Evolutionary conservation across 2,113 vertebrate species (phyloP).

Genomic region (Channa maculata): DNA sequence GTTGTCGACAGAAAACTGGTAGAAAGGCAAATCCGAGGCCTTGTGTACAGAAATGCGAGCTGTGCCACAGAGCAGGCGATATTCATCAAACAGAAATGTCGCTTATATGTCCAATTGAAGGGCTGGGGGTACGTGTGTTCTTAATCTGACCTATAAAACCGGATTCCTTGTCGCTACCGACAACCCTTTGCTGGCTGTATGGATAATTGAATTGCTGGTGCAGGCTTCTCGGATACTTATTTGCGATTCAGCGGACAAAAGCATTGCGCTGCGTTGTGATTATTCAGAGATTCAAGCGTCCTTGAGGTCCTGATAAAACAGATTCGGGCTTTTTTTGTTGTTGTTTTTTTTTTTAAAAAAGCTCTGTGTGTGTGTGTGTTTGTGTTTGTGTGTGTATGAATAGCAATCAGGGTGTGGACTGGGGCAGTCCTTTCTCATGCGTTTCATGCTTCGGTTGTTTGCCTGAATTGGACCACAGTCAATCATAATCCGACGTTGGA

Average conservation of each 20-base stretch:
- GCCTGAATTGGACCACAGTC: constrained; percentile 55
- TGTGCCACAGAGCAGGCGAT: constrained; percentile 68
- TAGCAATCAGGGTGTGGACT: constrained; percentile 68
- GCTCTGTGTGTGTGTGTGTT: background rate
- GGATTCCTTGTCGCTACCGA: constrained; percentile 29
- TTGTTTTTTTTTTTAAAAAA: background rate
- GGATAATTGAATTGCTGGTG: constrained; percentile 46
- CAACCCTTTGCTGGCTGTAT: constrained; percentile 22
- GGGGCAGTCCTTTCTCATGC: constrained; percentile 41
- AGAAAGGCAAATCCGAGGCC: constrained; percentile 59
- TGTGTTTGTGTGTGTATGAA: constrained; percentile 18
- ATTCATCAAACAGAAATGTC: constrained; percentile 60
- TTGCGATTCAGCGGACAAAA: constrained; percentile 71
- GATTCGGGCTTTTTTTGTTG: constrained; percentile 34
- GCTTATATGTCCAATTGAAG: constrained; percentile 55
- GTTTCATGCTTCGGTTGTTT: constrained; percentile 62
- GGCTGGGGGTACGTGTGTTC: constrained; percentile 17
- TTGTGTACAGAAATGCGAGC: constrained; percentile 75
- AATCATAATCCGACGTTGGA: constrained; percentile 49
- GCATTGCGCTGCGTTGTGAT: constrained; percentile 56
- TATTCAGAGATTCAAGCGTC: constrained; percentile 60
- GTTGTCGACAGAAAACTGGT: constrained; percentile 64
- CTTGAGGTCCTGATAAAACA: constrained; percentile 60
- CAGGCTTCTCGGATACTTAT: constrained; percentile 54
- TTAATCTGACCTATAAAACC: constrained; percentile 37